These are phyloP conservation scores for Invenusta paracnida DNA, from an alignment of 2,888 invertebrate genomes.

Conservation along the genomic window DNA sequence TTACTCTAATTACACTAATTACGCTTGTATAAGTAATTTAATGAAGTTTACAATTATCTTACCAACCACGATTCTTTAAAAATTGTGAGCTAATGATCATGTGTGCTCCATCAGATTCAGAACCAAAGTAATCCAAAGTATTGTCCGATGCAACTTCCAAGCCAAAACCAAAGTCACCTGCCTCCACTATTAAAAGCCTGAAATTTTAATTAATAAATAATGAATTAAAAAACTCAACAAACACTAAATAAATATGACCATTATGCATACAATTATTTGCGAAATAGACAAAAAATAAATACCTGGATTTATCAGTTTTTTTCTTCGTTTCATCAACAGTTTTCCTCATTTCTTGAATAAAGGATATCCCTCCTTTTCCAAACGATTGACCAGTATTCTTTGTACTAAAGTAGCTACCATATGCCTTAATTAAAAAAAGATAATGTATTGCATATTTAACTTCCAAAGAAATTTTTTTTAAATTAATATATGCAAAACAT, in stretches of 20 bases:
- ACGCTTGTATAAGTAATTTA: too few species aligned
- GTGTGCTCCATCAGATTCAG: slow-evolving; percentile 10
- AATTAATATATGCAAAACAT: not conserved
- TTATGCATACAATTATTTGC: not conserved
- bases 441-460: too few species aligned
- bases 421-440: too few species aligned
- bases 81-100: slow-evolving; percentile 27
- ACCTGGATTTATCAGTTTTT: not conserved
- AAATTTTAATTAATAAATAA: not conserved
- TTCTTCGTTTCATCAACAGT: not conserved
- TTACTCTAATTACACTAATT: too few species aligned
- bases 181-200: not conserved
- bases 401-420: not conserved
- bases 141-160: not conserved
- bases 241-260: not conserved
- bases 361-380: not conserved
- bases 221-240: not conserved
- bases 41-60: not conserved
- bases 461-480: not conserved
- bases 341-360: not conserved
- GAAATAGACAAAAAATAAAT: not conserved
- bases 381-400: not conserved
- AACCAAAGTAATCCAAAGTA: not conserved
- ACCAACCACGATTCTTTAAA: slow-evolving; percentile 34
- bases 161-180: slow-evolving; percentile 34